Base-by-base conservation (phyloP, 2,888 invertebrate species). In the Acronicta aceris region DNA sequence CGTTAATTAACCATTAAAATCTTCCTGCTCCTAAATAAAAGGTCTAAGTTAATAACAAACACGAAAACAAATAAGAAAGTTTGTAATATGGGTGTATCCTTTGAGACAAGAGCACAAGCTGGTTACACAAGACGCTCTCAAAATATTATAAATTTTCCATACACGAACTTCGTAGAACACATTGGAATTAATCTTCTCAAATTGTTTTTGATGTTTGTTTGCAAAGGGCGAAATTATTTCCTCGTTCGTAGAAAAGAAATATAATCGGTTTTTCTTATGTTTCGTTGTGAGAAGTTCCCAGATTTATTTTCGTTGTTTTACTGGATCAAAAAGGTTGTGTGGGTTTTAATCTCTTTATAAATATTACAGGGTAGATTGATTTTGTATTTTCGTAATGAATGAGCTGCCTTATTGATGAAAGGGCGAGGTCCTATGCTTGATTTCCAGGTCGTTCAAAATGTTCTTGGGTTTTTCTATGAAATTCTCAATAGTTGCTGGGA, bases 61-160 rank as follows among this genome's bases (percentile, higher is more conserved):
- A 56, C 21, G 21, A 48, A 58, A 74, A 73, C 77, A 74, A 64
- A 61, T 57, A 68, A 59, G 60, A 61, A 73, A 74, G 54, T 74
- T 69, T 47, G 40, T 59, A 49, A 76, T 73, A 76, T 61, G 74
- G 74, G 74, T 69, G 43, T 27, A 27, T 10, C 49, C 77, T 74
- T 65, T 74, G 74, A 74, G 70, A 65, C 52, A 55, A 60, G 65
- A 47, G 45, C 43, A 45, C 53, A 53, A 69, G 55, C 54, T 52
- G 59, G 68, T 62, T 49, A 59, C 49, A n/a, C 43, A 33, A 41
- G 43, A 57, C n/a, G n/a, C 36, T 54, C 38, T 56, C 60, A 62
- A 59, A 73, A 69, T 73, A 73, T 69, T 52, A 21, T 21, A 21
- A 60, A 74, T 65, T 73, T 56, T 57, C 57, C 60, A 69, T 59